phyloP scores from a whole-genome alignment of 1,140 invertebrate genomes.

The Drosophila ambigua region DNA sequence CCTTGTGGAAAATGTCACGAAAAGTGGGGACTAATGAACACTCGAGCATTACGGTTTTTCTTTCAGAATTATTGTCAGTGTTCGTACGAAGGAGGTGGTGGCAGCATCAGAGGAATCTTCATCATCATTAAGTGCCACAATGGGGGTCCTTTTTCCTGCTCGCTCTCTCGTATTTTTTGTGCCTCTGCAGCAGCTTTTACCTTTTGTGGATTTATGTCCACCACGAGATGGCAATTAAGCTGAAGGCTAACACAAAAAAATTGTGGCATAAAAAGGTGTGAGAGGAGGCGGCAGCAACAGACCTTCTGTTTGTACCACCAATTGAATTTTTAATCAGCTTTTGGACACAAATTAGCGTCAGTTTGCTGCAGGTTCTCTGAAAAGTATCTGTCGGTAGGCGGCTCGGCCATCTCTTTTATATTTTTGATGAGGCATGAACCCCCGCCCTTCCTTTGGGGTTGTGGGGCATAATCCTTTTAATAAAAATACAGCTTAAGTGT shows the following conservation, averaged over 20 bases:
- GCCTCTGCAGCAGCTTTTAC: slow-evolving; percentile 38
- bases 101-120: slow-evolving; percentile 20
- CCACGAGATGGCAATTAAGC: slow-evolving; percentile 64
- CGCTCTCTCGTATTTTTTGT: slow-evolving; percentile 53
- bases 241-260: slow-evolving; percentile 40
- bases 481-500: slow-evolving; percentile 57
- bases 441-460: slow-evolving; percentile 16
- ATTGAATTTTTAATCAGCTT: slow-evolving; percentile 76
- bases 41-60: slow-evolving; percentile 34
- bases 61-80: slow-evolving; percentile 49
- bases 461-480: slow-evolving; percentile 54
- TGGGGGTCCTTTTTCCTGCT: slow-evolving; percentile 21
- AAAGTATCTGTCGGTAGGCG: no score
- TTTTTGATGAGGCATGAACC: slow-evolving; percentile 31
- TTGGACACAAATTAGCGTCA: slow-evolving; percentile 70
- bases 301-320: slow-evolving; percentile 12
- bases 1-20: slow-evolving; percentile 26
- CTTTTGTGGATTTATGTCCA: slow-evolving; percentile 65
- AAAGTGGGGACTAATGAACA: slow-evolving; percentile 58
- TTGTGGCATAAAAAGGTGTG: background rate
- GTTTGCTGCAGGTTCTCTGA: background rate
- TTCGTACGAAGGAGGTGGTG: background rate
- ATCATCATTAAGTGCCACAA: slow-evolving; percentile 65
- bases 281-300: background rate
- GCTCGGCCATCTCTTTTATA: slow-evolving; percentile 12